These are phyloP conservation scores for Ophraella communa DNA, from an alignment of 2,888 invertebrate species.

Conservation along the genomic window DNA sequence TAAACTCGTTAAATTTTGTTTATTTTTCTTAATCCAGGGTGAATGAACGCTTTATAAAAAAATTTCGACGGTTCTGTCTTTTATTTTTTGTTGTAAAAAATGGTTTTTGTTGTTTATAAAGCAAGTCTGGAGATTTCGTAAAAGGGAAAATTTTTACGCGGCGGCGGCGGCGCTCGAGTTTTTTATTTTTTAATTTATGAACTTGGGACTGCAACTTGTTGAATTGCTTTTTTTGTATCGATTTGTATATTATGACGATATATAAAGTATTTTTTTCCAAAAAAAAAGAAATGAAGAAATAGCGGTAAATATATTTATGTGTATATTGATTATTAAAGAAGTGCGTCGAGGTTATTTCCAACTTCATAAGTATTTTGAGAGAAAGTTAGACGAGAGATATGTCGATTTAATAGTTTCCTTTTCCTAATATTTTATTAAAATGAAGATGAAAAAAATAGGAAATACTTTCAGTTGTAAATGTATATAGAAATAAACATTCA, in stretches of 20 bases:
- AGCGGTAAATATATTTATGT: too few species aligned
- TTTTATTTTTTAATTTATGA: constrained; percentile 10
- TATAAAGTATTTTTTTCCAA: too few species aligned
- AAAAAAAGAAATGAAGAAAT: too few species aligned
- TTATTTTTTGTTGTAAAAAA: constrained; percentile 5
- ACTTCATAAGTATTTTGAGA: constrained; percentile 20
- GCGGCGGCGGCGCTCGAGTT: constrained; percentile 17
- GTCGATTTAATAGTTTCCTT: constrained; percentile 34
- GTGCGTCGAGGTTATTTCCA: constrained; percentile 17
- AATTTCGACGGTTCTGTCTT: too few species aligned
- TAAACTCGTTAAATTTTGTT: neutral
- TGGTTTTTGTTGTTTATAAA: too few species aligned
- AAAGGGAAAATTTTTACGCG: constrained; percentile 23
- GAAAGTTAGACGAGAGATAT: constrained; percentile 32
- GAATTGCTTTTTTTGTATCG: constrained; percentile 2
- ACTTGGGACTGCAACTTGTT: constrained; percentile 21
- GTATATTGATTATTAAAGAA: too few species aligned
- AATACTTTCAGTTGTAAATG: constrained; percentile 39
- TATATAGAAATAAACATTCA: constrained; percentile 40
- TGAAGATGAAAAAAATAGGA: too few species aligned
- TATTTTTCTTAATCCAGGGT: too few species aligned
- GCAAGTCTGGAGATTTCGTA: constrained; percentile 5
- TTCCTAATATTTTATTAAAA: constrained; percentile 35
- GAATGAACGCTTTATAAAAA: too few species aligned
- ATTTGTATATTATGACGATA: constrained; percentile 8